Evolutionary conservation across 2,113 vertebrate genomes (phyloP).

Genomic region (Sakesphorus luctuosus): DNA sequence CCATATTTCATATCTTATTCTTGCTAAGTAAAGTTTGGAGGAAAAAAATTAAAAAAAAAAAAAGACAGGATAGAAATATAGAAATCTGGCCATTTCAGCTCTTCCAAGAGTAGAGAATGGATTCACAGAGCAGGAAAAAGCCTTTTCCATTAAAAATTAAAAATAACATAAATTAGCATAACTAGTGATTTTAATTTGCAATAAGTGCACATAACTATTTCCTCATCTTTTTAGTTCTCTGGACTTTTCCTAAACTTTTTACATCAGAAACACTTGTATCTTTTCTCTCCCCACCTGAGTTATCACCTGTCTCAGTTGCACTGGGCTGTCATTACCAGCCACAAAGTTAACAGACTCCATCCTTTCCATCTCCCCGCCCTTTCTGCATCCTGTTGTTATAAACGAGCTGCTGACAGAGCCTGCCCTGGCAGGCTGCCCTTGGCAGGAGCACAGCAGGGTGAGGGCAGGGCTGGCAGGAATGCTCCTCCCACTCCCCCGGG

Average conservation of each 20-base stretch:
- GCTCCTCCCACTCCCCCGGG: background rate
- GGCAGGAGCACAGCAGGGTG: background rate
- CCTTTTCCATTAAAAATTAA: background rate
- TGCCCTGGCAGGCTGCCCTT: background rate
- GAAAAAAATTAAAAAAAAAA: background rate
- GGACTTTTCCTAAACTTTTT: background rate
- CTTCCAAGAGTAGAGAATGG: background rate
- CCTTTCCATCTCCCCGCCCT: background rate
- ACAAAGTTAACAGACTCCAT: background rate
- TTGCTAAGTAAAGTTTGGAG: background rate
- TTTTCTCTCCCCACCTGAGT: background rate
- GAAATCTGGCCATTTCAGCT: background rate
- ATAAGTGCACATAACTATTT: background rate
- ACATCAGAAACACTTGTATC: background rate
- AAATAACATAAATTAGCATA: too few relatives aligned
- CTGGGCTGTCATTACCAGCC: background rate
- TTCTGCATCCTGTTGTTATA: background rate
- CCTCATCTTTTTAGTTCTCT: background rate
- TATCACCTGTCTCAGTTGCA: background rate
- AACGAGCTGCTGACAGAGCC: conserved; percentile 14
- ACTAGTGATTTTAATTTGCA: background rate
- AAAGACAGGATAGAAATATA: background rate
- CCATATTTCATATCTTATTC: background rate
- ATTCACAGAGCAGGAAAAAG: background rate
- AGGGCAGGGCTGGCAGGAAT: background rate